These are phyloP conservation scores for Alligator mississippiensis DNA, from an alignment of 2,113 vertebrate species.

Conservation along the genomic window DNA sequence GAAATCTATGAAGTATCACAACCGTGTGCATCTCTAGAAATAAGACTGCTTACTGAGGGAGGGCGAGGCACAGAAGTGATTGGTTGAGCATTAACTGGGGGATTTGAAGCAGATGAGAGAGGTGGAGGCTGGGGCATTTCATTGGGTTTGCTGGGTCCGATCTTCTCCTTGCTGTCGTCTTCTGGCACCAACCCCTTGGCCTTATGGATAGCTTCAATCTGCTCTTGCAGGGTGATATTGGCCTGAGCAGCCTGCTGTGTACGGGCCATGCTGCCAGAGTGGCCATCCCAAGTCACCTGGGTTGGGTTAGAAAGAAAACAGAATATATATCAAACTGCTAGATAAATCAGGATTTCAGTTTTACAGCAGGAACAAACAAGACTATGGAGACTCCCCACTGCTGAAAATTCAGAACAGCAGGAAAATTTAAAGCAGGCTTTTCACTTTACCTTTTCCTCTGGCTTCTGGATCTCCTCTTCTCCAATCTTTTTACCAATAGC, in stretches of 20 bases:
- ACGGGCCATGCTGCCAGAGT: conserved; percentile 98
- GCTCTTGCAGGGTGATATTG: conserved; percentile 99
- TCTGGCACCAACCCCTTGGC: conserved; percentile 98
- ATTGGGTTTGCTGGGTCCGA: conserved; percentile 96
- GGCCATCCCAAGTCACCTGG: conserved; percentile 98
- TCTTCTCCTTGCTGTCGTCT: conserved; percentile 97
- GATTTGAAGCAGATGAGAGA: conserved; percentile 77
- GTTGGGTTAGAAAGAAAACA: conserved; percentile 38
- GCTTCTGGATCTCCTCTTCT: conserved; percentile 99
- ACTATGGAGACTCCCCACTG: accelerated
- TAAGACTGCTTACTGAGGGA: conserved; percentile 69
- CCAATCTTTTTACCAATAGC: conserved; percentile 99
- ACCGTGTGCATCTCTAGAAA: neutral
- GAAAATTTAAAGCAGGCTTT: neutral
- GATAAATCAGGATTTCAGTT: neutral
- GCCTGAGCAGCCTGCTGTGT: conserved; percentile 98
- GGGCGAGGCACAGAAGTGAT: conserved; percentile 82
- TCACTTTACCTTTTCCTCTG: conserved; percentile 92
- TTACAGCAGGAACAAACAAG: neutral
- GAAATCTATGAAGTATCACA: neutral
- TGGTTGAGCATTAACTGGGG: conserved; percentile 85
- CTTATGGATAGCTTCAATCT: conserved; percentile 99
- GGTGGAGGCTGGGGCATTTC: conserved; percentile 86
- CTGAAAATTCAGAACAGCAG: neutral
- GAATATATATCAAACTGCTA: neutral